Percentiles rank a stretch among this genome's conserved stretches.
These are phyloP conservation scores for Diorhabda elongata DNA, from an alignment of 1,140 invertebrate genomes.

Conservation along the genomic window DNA sequence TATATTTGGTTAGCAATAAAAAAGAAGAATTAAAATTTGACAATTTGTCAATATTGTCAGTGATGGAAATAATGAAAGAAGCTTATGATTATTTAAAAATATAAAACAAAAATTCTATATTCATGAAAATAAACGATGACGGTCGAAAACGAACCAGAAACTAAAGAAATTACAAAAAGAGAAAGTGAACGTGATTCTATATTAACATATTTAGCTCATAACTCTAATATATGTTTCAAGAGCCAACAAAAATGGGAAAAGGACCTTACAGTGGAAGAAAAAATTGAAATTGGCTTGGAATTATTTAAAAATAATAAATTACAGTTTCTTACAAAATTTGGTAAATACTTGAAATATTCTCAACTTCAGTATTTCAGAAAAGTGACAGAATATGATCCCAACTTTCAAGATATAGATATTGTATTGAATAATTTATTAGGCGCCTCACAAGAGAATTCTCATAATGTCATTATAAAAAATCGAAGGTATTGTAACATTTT, in stretches of 20 bases:
- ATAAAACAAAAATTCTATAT: not conserved
- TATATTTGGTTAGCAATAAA: too few relatives aligned
- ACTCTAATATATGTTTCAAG: conserved; percentile 37
- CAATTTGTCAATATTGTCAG: too few relatives aligned
- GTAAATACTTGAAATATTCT: conserved; percentile 61
- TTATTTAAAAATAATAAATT: conserved; percentile 62
- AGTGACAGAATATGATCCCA: conserved; percentile 42
- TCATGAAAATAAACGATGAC: not conserved
- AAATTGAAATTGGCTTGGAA: conserved; percentile 62
- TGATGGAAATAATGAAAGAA: too few relatives aligned
- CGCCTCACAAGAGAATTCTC: conserved; percentile 54
- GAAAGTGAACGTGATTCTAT: conserved; percentile 27
- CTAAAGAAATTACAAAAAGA: not conserved
- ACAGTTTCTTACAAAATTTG: conserved; percentile 73
- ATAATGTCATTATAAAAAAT: conserved; percentile 59
- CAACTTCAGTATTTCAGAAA: conserved; percentile 66
- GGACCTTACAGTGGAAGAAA: conserved; percentile 65
- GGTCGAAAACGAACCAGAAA: not conserved
- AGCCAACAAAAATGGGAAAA: conserved; percentile 70
- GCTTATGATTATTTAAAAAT: too few relatives aligned
- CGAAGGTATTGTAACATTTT: conserved; percentile 12
- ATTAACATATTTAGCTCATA: conserved; percentile 31
- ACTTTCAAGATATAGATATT: conserved; percentile 57
- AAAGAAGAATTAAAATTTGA: too few relatives aligned
- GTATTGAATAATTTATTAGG: conserved; percentile 57